A percentile compares a stretch with the other conserved stretches of the same genome.
phyloP scores from a whole-genome alignment of 2,113 vertebrate genomes.

The Hyaena hyaena region DNA sequence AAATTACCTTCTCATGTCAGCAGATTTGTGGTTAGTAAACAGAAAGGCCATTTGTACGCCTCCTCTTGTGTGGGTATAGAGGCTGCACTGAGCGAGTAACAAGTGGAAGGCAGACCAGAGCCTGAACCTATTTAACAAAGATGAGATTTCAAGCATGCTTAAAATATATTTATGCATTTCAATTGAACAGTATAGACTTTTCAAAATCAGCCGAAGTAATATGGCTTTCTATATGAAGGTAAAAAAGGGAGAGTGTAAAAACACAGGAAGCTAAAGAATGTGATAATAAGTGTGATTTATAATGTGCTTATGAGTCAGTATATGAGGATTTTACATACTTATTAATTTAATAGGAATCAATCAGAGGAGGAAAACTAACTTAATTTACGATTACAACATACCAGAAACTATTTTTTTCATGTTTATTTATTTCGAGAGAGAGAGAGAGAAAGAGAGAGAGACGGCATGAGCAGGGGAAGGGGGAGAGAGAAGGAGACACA shows the following conservation, averaged over 20 bases:
- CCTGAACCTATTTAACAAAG: background rate
- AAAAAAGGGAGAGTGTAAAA: background rate
- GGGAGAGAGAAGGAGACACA: too few relatives aligned
- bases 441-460: too few relatives aligned
- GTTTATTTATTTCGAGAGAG: too few relatives aligned
- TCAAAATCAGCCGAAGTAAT: background rate
- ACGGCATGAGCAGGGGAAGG: too few relatives aligned
- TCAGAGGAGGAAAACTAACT: background rate
- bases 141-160: background rate
- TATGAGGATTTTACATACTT: background rate
- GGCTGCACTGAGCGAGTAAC: background rate
- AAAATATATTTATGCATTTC: background rate
- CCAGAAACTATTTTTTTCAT: background rate
- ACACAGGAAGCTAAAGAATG: background rate
- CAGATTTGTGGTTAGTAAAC: constrained; percentile 80
- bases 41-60: background rate
- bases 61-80: background rate
- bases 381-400: background rate
- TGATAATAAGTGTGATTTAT: background rate
- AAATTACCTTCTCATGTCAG: constrained; percentile 75
- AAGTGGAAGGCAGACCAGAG: background rate
- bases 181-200: background rate
- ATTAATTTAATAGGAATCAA: constrained; percentile 13
- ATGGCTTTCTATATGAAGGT: background rate
- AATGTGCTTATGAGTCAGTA: background rate